phyloP scores from a whole-genome alignment of 2,797 vertebrate genomes.

The Myotis vivesi region DNA sequence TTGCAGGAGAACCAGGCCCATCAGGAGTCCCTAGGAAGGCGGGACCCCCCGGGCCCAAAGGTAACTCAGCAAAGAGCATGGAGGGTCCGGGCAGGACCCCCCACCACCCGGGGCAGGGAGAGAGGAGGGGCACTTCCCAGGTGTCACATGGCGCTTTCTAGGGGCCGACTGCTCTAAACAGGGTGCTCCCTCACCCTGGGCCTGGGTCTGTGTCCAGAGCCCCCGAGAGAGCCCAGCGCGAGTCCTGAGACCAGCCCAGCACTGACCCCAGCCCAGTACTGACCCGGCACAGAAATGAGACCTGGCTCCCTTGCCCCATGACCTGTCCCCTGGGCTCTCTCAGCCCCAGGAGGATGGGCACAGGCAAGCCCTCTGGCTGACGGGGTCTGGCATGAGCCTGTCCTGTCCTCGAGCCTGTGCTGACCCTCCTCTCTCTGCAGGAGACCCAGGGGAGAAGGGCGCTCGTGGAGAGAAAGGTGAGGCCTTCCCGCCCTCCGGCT shows the following conservation, averaged over 20 bases:
- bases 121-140: neutral
- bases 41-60: neutral
- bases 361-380: neutral
- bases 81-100: too few relatives aligned
- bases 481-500: accelerated
- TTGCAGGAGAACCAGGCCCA: neutral
- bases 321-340: neutral
- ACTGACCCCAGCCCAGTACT: neutral
- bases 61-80: neutral
- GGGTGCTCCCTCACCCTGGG: neutral
- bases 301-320: neutral
- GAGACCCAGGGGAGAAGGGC: slow-evolving; percentile 12
- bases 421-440: neutral
- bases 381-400: neutral
- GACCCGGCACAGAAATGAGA: neutral
- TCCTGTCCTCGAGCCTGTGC: neutral
- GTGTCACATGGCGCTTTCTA: neutral
- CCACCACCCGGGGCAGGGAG: too few relatives aligned
- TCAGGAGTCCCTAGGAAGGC: neutral
- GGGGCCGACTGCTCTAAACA: neutral
- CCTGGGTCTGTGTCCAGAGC: neutral
- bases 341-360: neutral
- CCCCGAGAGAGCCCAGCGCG: neutral
- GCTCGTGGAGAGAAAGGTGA: slow-evolving; percentile 12
- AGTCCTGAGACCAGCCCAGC: neutral